phyloP scores from a whole-genome alignment of 2,888 invertebrate genomes.

The Drosophila parthenogenetica region DNA sequence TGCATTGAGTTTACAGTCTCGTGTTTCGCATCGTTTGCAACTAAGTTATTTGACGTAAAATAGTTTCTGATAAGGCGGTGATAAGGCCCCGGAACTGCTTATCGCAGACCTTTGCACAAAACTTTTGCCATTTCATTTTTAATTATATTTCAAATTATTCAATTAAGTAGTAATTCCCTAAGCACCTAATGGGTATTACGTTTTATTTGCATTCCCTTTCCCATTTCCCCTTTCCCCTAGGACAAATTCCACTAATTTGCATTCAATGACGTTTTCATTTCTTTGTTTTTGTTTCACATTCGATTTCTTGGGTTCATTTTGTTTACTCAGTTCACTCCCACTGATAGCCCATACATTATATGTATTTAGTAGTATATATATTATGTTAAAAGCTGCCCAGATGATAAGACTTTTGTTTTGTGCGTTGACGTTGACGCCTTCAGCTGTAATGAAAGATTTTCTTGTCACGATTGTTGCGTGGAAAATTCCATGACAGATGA shows the following conservation, averaged over 20 bases:
- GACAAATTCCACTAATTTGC: slow-evolving; percentile 15
- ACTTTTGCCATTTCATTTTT: slow-evolving; percentile 1
- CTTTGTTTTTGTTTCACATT: background rate
- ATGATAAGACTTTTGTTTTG: slow-evolving; percentile 55
- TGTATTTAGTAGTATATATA: background rate
- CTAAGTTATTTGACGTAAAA: slow-evolving; percentile 5
- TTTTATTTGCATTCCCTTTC: background rate
- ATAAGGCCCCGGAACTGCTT: slow-evolving; percentile 44
- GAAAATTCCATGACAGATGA: slow-evolving; percentile 61
- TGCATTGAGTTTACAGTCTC: background rate
- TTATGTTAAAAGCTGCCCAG: background rate
- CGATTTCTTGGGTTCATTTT: slow-evolving; percentile 1
- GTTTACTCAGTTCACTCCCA: slow-evolving; percentile 3
- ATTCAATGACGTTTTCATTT: slow-evolving; percentile 7
- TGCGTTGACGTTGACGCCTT: slow-evolving; percentile 16
- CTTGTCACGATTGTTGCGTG: slow-evolving; percentile 45
- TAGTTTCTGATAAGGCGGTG: slow-evolving; percentile 47
- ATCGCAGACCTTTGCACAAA: slow-evolving; percentile 13
- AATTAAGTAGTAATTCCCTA: background rate
- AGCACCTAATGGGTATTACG: slow-evolving; percentile 17
- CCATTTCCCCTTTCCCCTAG: background rate
- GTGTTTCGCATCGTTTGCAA: slow-evolving; percentile 8
- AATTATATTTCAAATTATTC: slow-evolving; percentile 6
- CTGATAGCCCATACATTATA: no score
- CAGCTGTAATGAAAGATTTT: slow-evolving; percentile 55